Evolutionary conservation across 1,140 invertebrate species (phyloP).

Genomic region (Tribolium castaneum): DNA sequence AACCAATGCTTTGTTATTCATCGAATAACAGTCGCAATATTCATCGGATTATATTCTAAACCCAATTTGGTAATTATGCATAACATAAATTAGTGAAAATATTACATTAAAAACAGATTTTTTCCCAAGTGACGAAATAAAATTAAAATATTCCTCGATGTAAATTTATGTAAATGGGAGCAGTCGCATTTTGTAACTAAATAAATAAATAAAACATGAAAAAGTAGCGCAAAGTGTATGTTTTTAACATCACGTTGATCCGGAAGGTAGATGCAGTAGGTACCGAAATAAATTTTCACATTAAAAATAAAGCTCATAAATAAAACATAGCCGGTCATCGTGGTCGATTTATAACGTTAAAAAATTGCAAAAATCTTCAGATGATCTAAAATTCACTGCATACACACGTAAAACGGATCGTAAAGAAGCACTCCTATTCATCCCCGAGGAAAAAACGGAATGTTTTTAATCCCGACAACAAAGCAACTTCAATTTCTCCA

Average conservation of each 20-base stretch:
- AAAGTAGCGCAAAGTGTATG: background rate
- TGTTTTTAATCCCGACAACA: conserved; percentile 6
- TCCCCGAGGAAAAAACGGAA: conserved; percentile 11
- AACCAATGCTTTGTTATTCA: background rate
- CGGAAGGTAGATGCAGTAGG: background rate
- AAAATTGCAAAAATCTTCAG: conserved; percentile 1
- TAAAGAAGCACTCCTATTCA: conserved; percentile 10
- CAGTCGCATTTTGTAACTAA: background rate
- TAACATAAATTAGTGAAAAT: background rate
- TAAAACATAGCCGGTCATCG: conserved; percentile 8
- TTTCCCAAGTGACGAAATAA: background rate
- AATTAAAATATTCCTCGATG: conserved; percentile 20
- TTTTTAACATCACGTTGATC: background rate
- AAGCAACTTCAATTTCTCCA: conserved; percentile 28
- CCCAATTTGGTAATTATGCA: background rate
- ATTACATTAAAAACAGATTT: background rate
- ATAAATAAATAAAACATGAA: conserved; percentile 8
- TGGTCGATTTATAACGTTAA: background rate
- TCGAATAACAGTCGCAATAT: background rate
- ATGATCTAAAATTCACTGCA: conserved; percentile 26
- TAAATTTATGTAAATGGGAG: conserved; percentile 9
- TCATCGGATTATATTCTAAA: background rate
- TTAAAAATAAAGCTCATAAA: conserved; percentile 33
- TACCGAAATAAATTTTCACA: conserved; percentile 23
- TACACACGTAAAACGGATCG: conserved; percentile 2